These are phyloP conservation scores for Leptopterna dolabrata DNA, from an alignment of 2,888 invertebrate genomes.

Conservation along the genomic window DNA sequence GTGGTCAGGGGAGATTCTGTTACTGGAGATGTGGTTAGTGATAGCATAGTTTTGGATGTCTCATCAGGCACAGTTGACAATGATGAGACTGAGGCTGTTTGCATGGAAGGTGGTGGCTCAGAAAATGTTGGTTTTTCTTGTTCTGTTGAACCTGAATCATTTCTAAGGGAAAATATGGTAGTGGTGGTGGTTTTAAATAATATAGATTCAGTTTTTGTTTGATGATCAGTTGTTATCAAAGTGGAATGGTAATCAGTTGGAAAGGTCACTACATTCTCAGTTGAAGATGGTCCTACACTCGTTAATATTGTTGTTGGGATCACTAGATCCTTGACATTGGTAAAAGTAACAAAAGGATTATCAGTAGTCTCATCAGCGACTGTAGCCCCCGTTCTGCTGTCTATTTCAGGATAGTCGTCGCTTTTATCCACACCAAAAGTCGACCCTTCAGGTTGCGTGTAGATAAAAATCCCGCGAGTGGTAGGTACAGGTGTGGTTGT, in stretches of 20 bases:
- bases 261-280: neutral
- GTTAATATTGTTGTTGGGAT: neutral
- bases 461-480: neutral
- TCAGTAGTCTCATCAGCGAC: neutral
- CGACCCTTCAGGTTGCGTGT: neutral
- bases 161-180: neutral
- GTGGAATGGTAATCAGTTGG: neutral
- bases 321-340: neutral
- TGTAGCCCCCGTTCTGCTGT: neutral
- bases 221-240: neutral
- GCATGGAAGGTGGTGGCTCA: too few relatives aligned
- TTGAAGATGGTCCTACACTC: neutral
- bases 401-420: neutral
- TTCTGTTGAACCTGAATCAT: neutral
- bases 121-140: neutral
- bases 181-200: neutral
- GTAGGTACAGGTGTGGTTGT: slow-evolving; percentile 22
- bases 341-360: neutral
- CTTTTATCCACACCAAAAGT: neutral
- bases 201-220: neutral
- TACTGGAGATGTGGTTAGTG: too few relatives aligned
- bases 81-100: too few relatives aligned
- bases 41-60: too few relatives aligned
- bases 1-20: too few relatives aligned
- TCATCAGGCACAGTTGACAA: too few relatives aligned